Evolutionary conservation across 1,140 invertebrate genomes (phyloP).

Genomic region (Ceratina japonica): DNA sequence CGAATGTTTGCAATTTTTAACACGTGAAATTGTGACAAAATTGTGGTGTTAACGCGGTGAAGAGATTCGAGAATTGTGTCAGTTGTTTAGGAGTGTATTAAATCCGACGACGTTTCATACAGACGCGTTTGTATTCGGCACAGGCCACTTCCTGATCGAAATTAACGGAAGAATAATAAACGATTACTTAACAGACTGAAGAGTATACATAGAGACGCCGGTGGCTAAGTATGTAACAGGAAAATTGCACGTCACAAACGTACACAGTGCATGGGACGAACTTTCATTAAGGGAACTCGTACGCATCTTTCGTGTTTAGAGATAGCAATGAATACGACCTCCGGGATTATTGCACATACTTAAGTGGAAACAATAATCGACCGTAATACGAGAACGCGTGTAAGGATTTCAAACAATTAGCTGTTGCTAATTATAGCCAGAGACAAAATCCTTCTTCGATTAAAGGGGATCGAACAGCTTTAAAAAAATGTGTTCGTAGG

Average conservation of each 20-base stretch:
- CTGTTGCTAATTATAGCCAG: background rate
- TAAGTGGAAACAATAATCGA: conserved; percentile 2
- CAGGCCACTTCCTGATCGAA: background rate
- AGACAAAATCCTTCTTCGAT: too few relatives aligned
- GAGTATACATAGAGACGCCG: background rate
- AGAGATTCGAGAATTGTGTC: too few relatives aligned
- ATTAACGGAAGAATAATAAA: conserved; percentile 1
- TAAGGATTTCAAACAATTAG: background rate
- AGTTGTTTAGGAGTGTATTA: background rate
- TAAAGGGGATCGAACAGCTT: too few relatives aligned
- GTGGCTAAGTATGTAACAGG: background rate
- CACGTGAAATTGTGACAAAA: too few relatives aligned
- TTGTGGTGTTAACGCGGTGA: too few relatives aligned
- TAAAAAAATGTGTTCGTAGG: background rate
- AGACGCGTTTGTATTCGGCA: background rate
- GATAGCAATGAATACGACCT: conserved; percentile 10
- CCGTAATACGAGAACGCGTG: background rate
- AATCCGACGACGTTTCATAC: background rate
- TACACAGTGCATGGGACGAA: background rate
- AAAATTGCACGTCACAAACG: conserved; percentile 10
- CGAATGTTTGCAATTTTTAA: too few relatives aligned
- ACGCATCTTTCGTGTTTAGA: background rate
- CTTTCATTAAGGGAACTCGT: background rate
- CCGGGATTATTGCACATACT: background rate
- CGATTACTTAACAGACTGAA: background rate